Conservation (phyloP, 1,140 invertebrate genomes). For the Mylabris phalerata region DNA sequence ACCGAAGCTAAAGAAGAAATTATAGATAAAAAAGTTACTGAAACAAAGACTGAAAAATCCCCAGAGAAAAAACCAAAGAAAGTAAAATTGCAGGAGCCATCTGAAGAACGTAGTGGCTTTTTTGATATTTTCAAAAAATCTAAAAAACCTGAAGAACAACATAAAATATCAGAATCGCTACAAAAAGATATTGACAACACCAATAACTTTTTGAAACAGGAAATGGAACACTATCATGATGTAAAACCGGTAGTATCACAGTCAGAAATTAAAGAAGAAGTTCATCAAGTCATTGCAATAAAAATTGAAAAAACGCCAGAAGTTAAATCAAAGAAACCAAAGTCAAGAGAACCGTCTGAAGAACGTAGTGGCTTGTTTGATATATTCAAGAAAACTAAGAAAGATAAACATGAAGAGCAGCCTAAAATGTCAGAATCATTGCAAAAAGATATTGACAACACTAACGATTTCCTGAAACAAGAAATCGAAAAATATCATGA, state of each 20-base stretch:
- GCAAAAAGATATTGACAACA: conserved; percentile 10
- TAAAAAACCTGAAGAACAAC: conserved; percentile 22
- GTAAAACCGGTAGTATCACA: conserved; percentile 10
- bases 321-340: background rate
- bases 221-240: conserved; percentile 20
- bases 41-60: background rate
- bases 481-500: conserved; percentile 15
- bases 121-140: conserved; percentile 18
- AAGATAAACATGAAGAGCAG: conserved; percentile 2
- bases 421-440: conserved; percentile 3
- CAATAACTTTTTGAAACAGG: conserved; percentile 20
- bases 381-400: conserved; percentile 12
- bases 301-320: background rate
- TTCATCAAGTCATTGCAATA: too few relatives aligned
- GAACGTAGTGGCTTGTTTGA: conserved; percentile 6
- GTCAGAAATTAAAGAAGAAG: conserved; percentile 2
- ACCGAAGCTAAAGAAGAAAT: background rate
- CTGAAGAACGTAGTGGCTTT: conserved; percentile 5
- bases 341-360: background rate
- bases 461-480: conserved; percentile 2
- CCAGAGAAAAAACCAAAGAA: background rate
- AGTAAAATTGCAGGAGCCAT: background rate
- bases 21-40: background rate
- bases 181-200: conserved; percentile 18
- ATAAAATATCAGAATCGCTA: conserved; percentile 1